Conservation (phyloP, 2,797 vertebrate species). For the Darevskia mixta region DNA sequence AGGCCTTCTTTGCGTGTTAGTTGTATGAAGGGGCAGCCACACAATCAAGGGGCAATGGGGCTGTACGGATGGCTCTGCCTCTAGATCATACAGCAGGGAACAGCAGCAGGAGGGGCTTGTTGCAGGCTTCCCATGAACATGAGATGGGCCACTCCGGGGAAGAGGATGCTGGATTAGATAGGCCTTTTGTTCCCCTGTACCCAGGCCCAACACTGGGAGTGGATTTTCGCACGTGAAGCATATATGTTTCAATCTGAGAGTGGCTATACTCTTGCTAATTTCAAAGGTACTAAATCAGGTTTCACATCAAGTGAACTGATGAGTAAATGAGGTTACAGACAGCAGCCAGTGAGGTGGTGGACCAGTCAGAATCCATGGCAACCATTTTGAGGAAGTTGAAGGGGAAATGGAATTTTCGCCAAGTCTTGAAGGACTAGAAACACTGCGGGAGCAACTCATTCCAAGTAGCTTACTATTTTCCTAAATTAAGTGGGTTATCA, state of each 20-base stretch:
- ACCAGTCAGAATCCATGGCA: too few species aligned
- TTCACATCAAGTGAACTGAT: neutral
- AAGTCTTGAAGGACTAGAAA: neutral
- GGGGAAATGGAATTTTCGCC: neutral
- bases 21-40: neutral
- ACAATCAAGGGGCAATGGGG: neutral
- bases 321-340: neutral
- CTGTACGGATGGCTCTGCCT: neutral
- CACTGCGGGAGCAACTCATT: neutral
- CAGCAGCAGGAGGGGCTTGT: too few species aligned
- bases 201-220: too few species aligned
- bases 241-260: neutral
- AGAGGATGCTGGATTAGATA: too few species aligned
- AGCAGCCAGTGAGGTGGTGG: neutral
- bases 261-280: neutral
- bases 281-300: neutral
- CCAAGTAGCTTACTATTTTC: too few species aligned
- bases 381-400: neutral
- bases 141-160: too few species aligned
- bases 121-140: too few species aligned
- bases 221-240: neutral
- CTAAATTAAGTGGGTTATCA: neutral
- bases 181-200: neutral
- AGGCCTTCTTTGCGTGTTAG: neutral
- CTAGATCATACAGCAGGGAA: too few species aligned